phyloP scores from a whole-genome alignment of 2,888 invertebrate species.

The Entomobrya multifasciata region DNA sequence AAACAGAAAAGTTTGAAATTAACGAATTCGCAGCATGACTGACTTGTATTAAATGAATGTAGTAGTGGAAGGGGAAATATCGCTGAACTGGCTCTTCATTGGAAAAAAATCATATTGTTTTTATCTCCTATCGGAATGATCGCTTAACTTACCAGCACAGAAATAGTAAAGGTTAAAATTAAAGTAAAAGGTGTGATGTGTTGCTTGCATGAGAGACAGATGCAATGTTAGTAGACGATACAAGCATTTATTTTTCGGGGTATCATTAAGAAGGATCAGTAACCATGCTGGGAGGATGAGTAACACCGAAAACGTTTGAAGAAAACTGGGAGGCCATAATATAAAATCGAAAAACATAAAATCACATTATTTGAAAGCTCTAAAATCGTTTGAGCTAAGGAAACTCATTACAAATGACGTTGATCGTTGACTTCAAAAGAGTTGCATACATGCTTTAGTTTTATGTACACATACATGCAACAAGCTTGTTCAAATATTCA shows the following conservation, averaged over 20 bases:
- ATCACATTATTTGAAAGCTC: no score
- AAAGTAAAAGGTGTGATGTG: no score
- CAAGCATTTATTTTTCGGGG: no score
- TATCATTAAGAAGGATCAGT: no score
- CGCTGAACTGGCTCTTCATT: background rate
- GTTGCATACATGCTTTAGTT: no score
- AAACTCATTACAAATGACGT: background rate
- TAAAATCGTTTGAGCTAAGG: no score
- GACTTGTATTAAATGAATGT: conserved; percentile 42
- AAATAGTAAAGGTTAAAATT: no score
- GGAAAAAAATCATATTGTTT: background rate
- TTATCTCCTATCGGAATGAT: background rate
- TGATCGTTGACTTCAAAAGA: no score
- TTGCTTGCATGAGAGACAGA: no score
- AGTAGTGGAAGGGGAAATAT: background rate
- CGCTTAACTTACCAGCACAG: conserved; percentile 8
- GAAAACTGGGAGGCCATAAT: conserved; percentile 3
- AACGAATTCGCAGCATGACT: conserved; percentile 47
- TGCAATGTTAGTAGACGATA: no score
- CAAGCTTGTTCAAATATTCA: no score
- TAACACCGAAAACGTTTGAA: conserved; percentile 5
- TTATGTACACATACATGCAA: no score
- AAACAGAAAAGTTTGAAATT: conserved; percentile 54
- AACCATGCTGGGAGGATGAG: background rate
- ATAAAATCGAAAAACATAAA: conserved; percentile 12